phyloP scores from a whole-genome alignment of 1,140 invertebrate genomes.

The Drosophila insularis region DNA sequence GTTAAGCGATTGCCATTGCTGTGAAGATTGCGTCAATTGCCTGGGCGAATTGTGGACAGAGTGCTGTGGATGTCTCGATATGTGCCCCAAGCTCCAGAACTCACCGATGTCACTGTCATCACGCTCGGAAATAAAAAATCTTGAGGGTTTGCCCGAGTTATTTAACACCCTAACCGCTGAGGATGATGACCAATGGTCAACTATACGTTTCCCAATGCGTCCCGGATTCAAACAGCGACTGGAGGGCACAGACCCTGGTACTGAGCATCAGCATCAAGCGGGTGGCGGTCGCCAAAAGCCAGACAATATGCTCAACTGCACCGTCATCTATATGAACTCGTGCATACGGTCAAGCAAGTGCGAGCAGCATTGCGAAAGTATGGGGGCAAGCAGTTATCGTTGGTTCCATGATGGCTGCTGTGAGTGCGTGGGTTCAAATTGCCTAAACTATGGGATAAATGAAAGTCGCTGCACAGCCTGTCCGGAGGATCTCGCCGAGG shows the following conservation, averaged over 20 bases:
- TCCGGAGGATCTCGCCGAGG: constrained; percentile 59
- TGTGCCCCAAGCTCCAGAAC: constrained; percentile 93
- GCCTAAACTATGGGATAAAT: constrained; percentile 96
- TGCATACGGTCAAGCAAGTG: constrained; percentile 95
- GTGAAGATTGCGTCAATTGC: constrained; percentile 95
- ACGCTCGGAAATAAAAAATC: constrained; percentile 94
- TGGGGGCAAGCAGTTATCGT: constrained; percentile 83
- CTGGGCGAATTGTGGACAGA: constrained; percentile 94
- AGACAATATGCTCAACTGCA: constrained; percentile 91
- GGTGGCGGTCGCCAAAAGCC: background rate
- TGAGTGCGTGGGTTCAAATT: constrained; percentile 94
- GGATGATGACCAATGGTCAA: constrained; percentile 90
- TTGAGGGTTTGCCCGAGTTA: constrained; percentile 91
- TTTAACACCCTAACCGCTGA: constrained; percentile 92
- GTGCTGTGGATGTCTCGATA: constrained; percentile 96
- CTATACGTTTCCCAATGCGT: constrained; percentile 86
- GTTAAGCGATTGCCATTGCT: constrained; percentile 94
- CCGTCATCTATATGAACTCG: constrained; percentile 94
- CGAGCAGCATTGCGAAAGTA: constrained; percentile 74
- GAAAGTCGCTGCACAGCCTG: constrained; percentile 85
- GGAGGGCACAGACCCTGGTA: constrained; percentile 24
- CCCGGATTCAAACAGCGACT: constrained; percentile 54
- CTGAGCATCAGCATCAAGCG: background rate
- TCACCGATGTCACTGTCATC: constrained; percentile 87
- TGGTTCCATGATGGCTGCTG: constrained; percentile 98